Evolutionary conservation across 2,888 invertebrate species (phyloP).

Genomic region (Eupithecia dodoneata): DNA sequence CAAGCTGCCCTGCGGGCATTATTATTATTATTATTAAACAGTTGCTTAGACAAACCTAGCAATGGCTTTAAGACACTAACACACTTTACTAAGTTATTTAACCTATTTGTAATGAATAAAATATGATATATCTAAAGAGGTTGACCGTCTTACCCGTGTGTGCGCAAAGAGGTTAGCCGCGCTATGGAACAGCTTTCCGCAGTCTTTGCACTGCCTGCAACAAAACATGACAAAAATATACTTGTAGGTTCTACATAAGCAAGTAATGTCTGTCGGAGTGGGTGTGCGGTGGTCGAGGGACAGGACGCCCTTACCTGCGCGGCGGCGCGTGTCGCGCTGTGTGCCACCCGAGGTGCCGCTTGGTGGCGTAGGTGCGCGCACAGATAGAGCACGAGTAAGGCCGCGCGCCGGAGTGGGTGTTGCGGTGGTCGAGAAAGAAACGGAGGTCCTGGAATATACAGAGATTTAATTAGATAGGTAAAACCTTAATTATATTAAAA

Average conservation of each 20-base stretch:
- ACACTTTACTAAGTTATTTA: no score
- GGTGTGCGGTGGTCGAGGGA: no score
- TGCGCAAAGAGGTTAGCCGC: slow-evolving; percentile 6
- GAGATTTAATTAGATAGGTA: no score
- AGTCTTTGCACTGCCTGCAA: not conserved
- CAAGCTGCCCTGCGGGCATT: no score
- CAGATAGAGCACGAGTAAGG: slow-evolving; percentile 1
- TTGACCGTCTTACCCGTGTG: not conserved
- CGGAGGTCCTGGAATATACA: not conserved
- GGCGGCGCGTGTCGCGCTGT: slow-evolving; percentile 2
- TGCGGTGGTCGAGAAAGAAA: slow-evolving; percentile 13
- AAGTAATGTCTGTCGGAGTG: no score
- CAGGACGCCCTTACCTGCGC: not conserved
- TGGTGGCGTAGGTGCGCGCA: slow-evolving; percentile 6
- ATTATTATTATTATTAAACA: no score
- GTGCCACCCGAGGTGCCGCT: slow-evolving; percentile 4
- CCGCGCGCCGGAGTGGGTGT: not conserved
- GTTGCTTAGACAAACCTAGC: no score
- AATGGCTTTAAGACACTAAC: no score
- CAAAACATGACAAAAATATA: not conserved
- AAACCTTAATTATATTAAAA: no score
- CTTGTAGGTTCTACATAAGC: no score
- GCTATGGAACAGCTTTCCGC: not conserved
- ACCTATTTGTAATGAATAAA: no score
- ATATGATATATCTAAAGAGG: no score